Evolutionary conservation across 2,113 vertebrate species (phyloP).

Genomic region (Oncorhynchus mykiss): DNA sequence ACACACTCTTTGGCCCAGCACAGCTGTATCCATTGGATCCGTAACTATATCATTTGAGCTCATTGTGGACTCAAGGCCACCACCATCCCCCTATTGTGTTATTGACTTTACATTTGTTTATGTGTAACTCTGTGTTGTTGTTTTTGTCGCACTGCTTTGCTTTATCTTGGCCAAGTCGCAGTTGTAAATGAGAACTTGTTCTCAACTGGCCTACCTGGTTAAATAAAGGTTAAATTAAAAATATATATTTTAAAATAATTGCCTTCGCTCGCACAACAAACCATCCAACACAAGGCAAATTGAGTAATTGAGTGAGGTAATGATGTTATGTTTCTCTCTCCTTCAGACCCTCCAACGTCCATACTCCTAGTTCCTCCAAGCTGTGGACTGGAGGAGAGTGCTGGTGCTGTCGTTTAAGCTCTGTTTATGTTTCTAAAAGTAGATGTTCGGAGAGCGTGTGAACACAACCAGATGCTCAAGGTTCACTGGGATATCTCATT

Average conservation of each 20-base stretch:
- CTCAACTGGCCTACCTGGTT: too few relatives aligned
- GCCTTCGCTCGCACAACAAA: not conserved
- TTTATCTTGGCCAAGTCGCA: too few relatives aligned
- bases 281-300: not conserved
- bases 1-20: not conserved
- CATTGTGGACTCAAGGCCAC: not conserved
- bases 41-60: not conserved
- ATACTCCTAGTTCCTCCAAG: not conserved
- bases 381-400: not conserved
- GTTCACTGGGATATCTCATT: slow-evolving; percentile 39
- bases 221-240: too few relatives aligned
- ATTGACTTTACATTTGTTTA: too few relatives aligned
- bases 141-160: too few relatives aligned
- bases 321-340: not conserved
- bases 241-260: too few relatives aligned
- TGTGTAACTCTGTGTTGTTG: too few relatives aligned
- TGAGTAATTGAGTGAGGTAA: slow-evolving; percentile 13
- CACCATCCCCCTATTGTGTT: too few relatives aligned
- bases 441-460: slow-evolving; percentile 33
- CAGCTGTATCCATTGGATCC: not conserved
- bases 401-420: slow-evolving; percentile 9
- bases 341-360: not conserved
- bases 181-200: too few relatives aligned
- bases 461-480: slow-evolving; percentile 39
- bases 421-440: slow-evolving; percentile 47